Conservation (phyloP, 2,888 invertebrate genomes). For the Diarsia dahlii region DNA sequence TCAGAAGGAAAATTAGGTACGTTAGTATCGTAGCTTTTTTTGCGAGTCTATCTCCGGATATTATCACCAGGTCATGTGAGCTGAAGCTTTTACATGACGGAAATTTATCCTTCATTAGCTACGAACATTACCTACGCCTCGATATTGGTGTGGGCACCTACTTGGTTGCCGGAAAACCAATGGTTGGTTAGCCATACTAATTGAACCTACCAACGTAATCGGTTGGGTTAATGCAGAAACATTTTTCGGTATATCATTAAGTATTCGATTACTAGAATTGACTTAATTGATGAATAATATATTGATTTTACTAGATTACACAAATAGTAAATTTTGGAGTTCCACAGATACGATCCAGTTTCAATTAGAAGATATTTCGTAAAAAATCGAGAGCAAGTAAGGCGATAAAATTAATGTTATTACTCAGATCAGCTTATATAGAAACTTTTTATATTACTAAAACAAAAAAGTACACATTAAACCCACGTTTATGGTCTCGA, state of each 20-base stretch:
- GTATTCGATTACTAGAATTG: too few species aligned
- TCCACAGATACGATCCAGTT: too few species aligned
- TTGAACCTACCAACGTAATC: too few species aligned
- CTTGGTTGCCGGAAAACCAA: background rate
- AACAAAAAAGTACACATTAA: conserved; percentile 50
- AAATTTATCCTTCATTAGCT: background rate
- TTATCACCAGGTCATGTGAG: background rate
- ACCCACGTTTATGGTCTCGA: conserved; percentile 37
- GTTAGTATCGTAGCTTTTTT: background rate
- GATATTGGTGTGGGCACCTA: background rate
- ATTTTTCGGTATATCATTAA: too few species aligned
- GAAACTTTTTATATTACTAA: conserved; percentile 36
- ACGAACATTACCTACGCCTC: background rate
- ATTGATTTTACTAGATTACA: too few species aligned
- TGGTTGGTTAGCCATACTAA: background rate
- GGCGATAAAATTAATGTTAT: background rate
- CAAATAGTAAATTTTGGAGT: too few species aligned
- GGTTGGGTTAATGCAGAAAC: too few species aligned
- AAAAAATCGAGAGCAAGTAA: background rate
- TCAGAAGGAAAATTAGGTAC: background rate
- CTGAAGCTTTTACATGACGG: background rate
- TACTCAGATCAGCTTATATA: conserved; percentile 18
- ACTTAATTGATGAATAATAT: too few species aligned
- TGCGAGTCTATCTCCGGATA: background rate
- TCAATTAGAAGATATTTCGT: too few species aligned